Evolutionary conservation across 1,140 invertebrate genomes (phyloP).

Genomic region (Sinonovacula constricta): DNA sequence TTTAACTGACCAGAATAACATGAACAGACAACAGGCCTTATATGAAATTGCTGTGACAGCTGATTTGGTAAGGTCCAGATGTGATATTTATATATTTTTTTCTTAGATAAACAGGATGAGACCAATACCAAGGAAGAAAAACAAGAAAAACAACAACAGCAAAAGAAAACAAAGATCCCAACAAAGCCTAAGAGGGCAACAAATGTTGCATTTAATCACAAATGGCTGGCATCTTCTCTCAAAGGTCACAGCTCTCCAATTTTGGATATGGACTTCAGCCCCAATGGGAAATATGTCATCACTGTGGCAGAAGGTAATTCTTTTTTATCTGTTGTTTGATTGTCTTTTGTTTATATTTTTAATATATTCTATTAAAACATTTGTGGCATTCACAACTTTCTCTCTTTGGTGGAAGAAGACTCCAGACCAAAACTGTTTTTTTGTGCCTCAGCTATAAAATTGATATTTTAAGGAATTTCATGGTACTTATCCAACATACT

Average conservation of each 20-base stretch:
- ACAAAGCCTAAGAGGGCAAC: constrained; percentile 28
- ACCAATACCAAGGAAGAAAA: constrained; percentile 34
- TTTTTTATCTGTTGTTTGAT: not conserved
- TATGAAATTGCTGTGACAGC: too few relatives aligned
- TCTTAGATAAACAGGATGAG: constrained; percentile 48
- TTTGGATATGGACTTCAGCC: constrained; percentile 87
- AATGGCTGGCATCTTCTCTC: constrained; percentile 87
- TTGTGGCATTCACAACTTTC: too few relatives aligned
- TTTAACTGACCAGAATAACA: too few relatives aligned
- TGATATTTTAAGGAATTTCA: too few relatives aligned
- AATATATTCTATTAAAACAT: too few relatives aligned
- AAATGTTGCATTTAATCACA: constrained; percentile 81
- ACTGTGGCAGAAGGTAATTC: constrained; percentile 90
- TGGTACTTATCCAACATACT: too few relatives aligned
- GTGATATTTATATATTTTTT: constrained; percentile 21
- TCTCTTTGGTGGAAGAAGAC: too few relatives aligned
- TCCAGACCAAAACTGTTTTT: too few relatives aligned
- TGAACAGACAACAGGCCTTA: too few relatives aligned
- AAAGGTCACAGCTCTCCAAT: constrained; percentile 89
- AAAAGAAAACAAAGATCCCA: constrained; percentile 49
- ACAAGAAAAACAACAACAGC: constrained; percentile 33
- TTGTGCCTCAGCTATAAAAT: too few relatives aligned
- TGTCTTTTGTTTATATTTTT: too few relatives aligned
- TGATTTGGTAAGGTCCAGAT: too few relatives aligned
- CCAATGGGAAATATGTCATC: constrained; percentile 90